These are phyloP conservation scores for Grammomys dolichurus DNA, from an alignment of 2,113 vertebrate genomes.

Conservation along the genomic window DNA sequence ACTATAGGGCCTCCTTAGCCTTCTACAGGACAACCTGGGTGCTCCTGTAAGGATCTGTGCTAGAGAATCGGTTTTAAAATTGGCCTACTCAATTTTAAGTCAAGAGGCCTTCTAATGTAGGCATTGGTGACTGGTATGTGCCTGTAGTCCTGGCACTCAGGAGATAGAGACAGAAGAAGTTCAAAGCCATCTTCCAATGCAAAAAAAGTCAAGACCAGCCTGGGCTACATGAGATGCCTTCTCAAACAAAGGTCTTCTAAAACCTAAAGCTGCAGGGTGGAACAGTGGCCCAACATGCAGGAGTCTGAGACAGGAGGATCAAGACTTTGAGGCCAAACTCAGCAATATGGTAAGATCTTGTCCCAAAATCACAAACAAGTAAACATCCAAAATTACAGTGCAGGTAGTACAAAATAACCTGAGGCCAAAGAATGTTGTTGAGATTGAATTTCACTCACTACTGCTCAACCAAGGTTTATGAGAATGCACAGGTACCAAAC, in stretches of 20 bases:
- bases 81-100: neutral
- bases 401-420: conserved; percentile 1
- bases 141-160: neutral
- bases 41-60: neutral
- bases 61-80: neutral
- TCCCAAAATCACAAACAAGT: neutral
- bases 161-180: neutral
- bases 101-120: neutral
- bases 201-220: neutral
- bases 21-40: neutral
- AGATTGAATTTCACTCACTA: neutral
- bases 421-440: neutral
- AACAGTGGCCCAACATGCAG: neutral
- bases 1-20: neutral
- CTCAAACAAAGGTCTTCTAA: neutral
- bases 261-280: neutral
- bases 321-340: neutral
- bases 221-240: neutral
- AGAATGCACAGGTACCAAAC: neutral
- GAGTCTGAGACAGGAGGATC: neutral
- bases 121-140: no score
- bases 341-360: neutral
- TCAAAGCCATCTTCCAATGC: neutral
- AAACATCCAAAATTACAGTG: neutral
- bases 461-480: neutral